Conservation (phyloP, 2,113 vertebrate genomes). For the Leucoraja erinaceus region DNA sequence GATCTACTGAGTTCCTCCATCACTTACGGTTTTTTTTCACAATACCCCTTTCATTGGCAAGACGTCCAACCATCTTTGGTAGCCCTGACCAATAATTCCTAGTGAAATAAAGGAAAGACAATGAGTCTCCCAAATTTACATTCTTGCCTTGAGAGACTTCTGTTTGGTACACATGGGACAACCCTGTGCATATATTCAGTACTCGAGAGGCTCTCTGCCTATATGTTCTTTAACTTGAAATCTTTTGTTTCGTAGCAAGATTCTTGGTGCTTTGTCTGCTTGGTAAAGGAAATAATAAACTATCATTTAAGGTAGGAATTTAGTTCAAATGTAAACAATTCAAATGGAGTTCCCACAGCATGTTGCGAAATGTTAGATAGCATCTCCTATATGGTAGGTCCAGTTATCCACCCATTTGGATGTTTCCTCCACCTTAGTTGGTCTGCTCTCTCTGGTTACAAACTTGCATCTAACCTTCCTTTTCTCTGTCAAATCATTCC, state of each 20-base stretch:
- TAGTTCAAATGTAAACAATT: neutral
- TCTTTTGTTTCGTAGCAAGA: neutral
- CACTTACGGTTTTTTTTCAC: too few species aligned
- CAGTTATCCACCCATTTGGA: neutral
- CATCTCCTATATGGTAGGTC: neutral
- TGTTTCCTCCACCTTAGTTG: neutral
- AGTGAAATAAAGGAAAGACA: neutral
- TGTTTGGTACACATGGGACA: neutral
- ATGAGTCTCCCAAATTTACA: neutral
- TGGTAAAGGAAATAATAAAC: neutral
- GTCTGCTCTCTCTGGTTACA: neutral
- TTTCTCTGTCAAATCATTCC: neutral
- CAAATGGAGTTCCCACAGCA: neutral
- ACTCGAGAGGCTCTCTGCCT: neutral
- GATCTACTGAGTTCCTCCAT: too few species aligned
- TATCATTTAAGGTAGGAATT: neutral
- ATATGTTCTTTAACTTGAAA: neutral
- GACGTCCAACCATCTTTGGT: neutral
- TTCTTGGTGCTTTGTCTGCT: neutral
- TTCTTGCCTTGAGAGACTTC: neutral
- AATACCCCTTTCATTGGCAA: neutral
- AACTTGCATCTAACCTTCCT: neutral
- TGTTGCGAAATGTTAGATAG: neutral
- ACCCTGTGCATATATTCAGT: neutral
- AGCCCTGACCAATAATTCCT: neutral